These are phyloP conservation scores for Oligia latruncula DNA, from an alignment of 2,888 invertebrate species.

Conservation along the genomic window DNA sequence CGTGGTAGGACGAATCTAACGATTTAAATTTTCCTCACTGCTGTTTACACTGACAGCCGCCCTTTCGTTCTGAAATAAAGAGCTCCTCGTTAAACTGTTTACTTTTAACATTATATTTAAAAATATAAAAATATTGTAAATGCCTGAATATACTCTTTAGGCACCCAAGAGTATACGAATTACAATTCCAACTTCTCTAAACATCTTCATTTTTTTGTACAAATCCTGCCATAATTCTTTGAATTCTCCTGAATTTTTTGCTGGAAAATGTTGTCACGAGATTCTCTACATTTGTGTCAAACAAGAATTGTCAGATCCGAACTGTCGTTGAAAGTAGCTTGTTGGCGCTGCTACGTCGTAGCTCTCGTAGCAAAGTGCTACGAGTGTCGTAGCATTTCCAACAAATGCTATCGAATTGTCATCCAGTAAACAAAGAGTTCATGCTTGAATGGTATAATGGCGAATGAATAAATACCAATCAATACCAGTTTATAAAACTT, in stretches of 20 bases:
- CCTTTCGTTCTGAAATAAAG: too few relatives aligned
- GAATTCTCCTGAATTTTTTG: background rate
- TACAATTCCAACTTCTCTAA: too few relatives aligned
- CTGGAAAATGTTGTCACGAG: background rate
- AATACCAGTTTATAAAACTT: background rate
- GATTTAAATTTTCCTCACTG: too few relatives aligned
- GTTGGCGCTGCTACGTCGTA: conserved; percentile 16
- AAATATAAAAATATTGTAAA: too few relatives aligned
- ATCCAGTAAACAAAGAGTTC: background rate
- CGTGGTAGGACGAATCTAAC: too few relatives aligned
- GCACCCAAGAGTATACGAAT: too few relatives aligned
- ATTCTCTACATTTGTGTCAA: background rate
- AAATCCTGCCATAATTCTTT: background rate
- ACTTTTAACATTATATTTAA: too few relatives aligned
- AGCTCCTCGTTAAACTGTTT: too few relatives aligned
- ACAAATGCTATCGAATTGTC: background rate
- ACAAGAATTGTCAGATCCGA: background rate
- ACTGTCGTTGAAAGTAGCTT: background rate
- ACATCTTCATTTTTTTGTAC: too few relatives aligned
- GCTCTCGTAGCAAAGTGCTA: conserved; percentile 14
- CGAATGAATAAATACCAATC: background rate
- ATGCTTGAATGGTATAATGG: background rate
- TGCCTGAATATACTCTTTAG: too few relatives aligned
- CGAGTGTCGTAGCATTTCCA: conserved; percentile 6
- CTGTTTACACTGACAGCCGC: too few relatives aligned